Evolutionary conservation across 2,797 vertebrate genomes (phyloP), one percentile per base, ranked within the genome.

Genomic region (Holocentrus rufus): DNA sequence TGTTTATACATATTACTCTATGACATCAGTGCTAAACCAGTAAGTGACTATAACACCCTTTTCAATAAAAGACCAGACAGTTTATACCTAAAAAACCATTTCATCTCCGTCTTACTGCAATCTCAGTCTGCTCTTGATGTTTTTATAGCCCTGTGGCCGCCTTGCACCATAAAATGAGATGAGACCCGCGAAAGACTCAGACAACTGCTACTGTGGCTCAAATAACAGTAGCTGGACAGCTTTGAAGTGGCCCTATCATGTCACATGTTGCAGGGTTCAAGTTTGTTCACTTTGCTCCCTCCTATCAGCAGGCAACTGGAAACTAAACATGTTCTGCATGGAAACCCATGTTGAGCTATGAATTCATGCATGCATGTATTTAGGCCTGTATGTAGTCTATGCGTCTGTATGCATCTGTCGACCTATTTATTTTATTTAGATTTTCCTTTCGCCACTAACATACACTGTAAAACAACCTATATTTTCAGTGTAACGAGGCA

Each of bases 171-270:
- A 83, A 89, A 81, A 89, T 79, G 76, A 88, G 74, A 89, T 77
- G 85, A 77, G 85, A 86, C 23, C 79, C 62, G 44, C 83, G 77
- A 89, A 89, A 86, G 83, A 89, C 89, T 86, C 83, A 85, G 89
- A 91, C 92, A 92, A 92, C 91, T 92, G 92, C 90, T 90, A 83
- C 90, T 81, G 89, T 74, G 85, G 87, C 92, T 93, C 91, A 86
- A 69, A 91, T 90, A 74, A 88, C 90, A 88, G 83, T 10, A 80
- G 79, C 71, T 76, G 74, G 52, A 55, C 57, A 30, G 74, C 83
- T 90, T 82, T 87, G 84, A 85, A 85, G 84, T 79, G 74, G 47
- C 57, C 69, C 73, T 82, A 67, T 76, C 81, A 74, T 74, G 82
- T 89, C 82, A 73, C 77, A 74, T 77, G 82, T 36, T 78, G 62